phyloP scores from a whole-genome alignment of 2,888 invertebrate species.

The Smittia sp. region DNA sequence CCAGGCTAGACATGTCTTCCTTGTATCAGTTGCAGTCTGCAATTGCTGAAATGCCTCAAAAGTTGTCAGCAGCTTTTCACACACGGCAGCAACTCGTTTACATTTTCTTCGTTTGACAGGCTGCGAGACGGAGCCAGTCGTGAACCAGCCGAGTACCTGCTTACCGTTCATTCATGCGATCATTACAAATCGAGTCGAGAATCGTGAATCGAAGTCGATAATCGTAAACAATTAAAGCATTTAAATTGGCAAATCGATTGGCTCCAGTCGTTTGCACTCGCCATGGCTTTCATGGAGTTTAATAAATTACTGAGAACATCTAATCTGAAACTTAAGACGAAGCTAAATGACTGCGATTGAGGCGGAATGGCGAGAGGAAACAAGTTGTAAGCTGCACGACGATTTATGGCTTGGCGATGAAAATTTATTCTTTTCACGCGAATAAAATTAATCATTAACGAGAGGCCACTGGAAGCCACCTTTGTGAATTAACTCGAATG shows the following conservation, averaged over 20 bases:
- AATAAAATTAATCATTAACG: constrained; percentile 1
- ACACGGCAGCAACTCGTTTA: too few relatives aligned
- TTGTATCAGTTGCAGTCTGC: not conserved
- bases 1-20: not conserved
- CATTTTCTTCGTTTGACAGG: too few relatives aligned
- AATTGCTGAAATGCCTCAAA: not conserved
- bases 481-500: not conserved
- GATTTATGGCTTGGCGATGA: not conserved
- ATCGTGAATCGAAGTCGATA: too few relatives aligned
- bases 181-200: too few relatives aligned
- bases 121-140: too few relatives aligned
- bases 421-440: not conserved
- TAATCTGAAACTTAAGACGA: not conserved
- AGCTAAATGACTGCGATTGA: not conserved
- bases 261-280: not conserved
- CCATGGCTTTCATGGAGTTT: not conserved
- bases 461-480: not conserved
- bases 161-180: too few relatives aligned
- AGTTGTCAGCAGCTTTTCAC: too few relatives aligned
- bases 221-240: not conserved
- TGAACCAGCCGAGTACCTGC: too few relatives aligned
- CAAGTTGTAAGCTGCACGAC: not conserved
- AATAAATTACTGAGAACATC: constrained; percentile 1
- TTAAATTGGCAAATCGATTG: constrained; percentile 18
- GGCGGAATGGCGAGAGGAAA: too few relatives aligned